These are phyloP conservation scores for Lasioglossum vierecki DNA, from an alignment of 2,888 invertebrate species.

Conservation along the genomic window DNA sequence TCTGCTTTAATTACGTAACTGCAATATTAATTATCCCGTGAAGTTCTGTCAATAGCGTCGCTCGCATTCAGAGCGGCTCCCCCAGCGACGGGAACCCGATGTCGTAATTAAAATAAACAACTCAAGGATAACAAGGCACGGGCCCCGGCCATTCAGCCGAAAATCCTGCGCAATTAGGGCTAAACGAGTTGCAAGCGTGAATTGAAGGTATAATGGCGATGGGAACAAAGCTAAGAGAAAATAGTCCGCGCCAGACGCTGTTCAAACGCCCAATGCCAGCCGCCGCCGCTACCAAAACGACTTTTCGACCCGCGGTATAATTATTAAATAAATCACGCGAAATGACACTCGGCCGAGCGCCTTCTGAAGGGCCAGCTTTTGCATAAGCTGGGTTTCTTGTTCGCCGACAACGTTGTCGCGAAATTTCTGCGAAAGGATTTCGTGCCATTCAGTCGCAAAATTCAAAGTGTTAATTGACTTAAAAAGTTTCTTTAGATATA, in stretches of 20 bases:
- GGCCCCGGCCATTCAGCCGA: conserved; percentile 1
- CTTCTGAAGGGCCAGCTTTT: neutral
- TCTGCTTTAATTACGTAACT: conserved; percentile 37
- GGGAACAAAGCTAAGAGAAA: conserved; percentile 11
- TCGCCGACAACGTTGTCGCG: neutral
- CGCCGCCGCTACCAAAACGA: neutral
- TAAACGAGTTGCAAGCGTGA: neutral
- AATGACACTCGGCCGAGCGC: conserved; percentile 3
- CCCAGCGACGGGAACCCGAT: conserved; percentile 1
- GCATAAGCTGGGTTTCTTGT: neutral
- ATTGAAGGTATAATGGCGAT: conserved; percentile 27
- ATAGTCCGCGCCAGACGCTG: conserved; percentile 30
- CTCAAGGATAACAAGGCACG: conserved; percentile 12
- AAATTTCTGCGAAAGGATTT: neutral
- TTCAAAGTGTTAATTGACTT: neutral
- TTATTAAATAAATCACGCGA: conserved; percentile 9
- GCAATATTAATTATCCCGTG: conserved; percentile 45
- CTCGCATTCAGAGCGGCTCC: neutral
- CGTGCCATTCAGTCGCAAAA: neutral
- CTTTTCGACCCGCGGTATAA: conserved; percentile 3
- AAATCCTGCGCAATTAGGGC: conserved; percentile 34
- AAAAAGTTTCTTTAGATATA: neutral
- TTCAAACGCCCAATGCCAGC: conserved; percentile 14
- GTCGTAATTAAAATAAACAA: conserved; percentile 30
- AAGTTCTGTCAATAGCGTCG: conserved; percentile 22